phyloP scores from a whole-genome alignment of 2,797 vertebrate species.

The Gymnothorax reevesii region DNA sequence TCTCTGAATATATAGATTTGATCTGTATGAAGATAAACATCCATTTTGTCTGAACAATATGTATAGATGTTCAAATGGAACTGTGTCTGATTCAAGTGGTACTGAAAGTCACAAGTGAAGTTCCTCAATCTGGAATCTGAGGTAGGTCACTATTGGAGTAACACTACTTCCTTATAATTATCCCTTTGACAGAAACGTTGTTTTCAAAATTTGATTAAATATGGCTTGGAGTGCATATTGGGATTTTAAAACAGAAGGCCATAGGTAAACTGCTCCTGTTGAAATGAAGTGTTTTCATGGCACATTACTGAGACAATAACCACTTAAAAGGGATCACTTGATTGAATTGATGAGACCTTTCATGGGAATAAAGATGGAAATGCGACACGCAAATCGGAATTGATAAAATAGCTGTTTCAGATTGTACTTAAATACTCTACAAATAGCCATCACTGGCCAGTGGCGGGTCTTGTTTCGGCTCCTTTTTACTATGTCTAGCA shows the following conservation, averaged over 20 bases:
- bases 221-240: not conserved
- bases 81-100: not conserved
- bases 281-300: not conserved
- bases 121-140: not conserved
- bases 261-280: not conserved
- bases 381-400: not conserved
- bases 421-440: not conserved
- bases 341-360: not conserved
- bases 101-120: not conserved
- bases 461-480: not conserved
- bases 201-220: not conserved
- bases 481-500: not conserved
- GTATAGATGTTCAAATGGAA: not conserved
- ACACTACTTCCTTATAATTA: not conserved
- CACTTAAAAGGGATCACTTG: not conserved
- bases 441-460: not conserved
- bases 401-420: not conserved
- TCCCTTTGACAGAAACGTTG: not conserved
- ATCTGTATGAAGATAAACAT: not conserved
- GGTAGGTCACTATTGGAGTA: not conserved
- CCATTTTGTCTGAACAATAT: not conserved
- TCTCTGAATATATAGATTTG: not conserved
- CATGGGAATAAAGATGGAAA: not conserved
- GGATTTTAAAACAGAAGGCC: not conserved
- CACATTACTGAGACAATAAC: not conserved